Evolutionary conservation across 2,113 vertebrate genomes (phyloP), one percentile per base, ranked within the genome.

Genomic region (Raja brachyura): DNA sequence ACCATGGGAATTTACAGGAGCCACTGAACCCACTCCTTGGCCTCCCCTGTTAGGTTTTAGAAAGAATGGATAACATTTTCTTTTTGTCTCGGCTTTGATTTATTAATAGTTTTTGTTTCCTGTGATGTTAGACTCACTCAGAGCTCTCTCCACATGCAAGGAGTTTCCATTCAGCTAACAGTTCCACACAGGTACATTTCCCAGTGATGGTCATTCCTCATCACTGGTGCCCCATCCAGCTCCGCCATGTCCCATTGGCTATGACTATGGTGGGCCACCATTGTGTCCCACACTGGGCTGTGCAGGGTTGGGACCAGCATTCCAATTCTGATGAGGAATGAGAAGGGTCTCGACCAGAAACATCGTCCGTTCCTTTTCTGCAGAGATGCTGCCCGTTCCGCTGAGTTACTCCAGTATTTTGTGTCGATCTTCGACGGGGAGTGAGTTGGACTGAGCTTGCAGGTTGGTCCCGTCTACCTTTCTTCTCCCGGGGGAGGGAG

Each of bases 31-130:
- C 48, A 83, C 79, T 59, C 79, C 20, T 56, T 83, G 48, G 79
- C 79, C 79, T 54, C 79, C 25, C 22, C 22, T 59, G 54, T 59
- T 83, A 28, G 79, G 79, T 56, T 83, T 59, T 56, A 28, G 48
- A 83, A 83, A 83, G 48, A 25, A 83, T 28, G 48, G 56, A 59
- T 28, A 83, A 83, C 54, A 83, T 59, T 83, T 83, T 28, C 22
- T 22, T 83, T 79, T 83, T 83, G 79, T 83, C 48, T 83, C 48
- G 0, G 22, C 20, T 83, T 83, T 83, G 79, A 56, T 56, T 28
- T 59, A 83, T 59, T 83, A 83, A 59, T 83, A 83, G 10, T 83
- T 83, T 83, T 59, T 83, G 79, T 54, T 83, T 83, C 79, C 39
- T 22, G 28, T 59, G 22, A 11, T 28, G 14, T n/a, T 31, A 75